phyloP scores from a whole-genome alignment of 2,113 vertebrate species.

The Dissostichus mawsoni region DNA sequence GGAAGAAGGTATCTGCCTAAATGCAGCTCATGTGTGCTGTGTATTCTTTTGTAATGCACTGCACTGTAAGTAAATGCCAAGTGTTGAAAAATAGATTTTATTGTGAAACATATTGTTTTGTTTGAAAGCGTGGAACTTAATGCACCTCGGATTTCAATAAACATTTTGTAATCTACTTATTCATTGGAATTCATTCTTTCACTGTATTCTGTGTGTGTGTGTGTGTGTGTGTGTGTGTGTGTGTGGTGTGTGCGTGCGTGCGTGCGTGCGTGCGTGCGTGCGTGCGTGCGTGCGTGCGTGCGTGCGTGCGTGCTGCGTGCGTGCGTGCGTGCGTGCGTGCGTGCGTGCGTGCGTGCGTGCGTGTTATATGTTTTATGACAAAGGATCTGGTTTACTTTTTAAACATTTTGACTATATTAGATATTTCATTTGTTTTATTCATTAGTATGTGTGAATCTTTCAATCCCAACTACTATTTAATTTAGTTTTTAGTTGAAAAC shows the following conservation, averaged over 20 bases:
- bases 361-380: not conserved
- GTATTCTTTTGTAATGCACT: not conserved
- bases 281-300: too few relatives aligned
- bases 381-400: not conserved
- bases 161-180: not conserved
- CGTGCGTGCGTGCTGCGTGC: too few relatives aligned
- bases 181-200: too few relatives aligned
- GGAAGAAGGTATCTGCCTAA: constrained; percentile 7
- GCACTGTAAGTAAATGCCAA: not conserved
- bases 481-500: not conserved
- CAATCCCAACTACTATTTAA: not conserved
- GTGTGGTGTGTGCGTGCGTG: too few relatives aligned
- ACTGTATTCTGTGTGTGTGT: not conserved
- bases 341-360: not conserved
- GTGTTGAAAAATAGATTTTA: not conserved
- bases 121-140: not conserved
- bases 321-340: too few relatives aligned
- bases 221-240: not conserved
- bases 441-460: too few relatives aligned
- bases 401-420: not conserved
- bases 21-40: not conserved
- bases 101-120: not conserved
- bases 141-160: not conserved
- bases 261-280: too few relatives aligned
- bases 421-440: not conserved